Conservation (phyloP, 1,140 invertebrate genomes). For the Spodoptera frugiperda region DNA sequence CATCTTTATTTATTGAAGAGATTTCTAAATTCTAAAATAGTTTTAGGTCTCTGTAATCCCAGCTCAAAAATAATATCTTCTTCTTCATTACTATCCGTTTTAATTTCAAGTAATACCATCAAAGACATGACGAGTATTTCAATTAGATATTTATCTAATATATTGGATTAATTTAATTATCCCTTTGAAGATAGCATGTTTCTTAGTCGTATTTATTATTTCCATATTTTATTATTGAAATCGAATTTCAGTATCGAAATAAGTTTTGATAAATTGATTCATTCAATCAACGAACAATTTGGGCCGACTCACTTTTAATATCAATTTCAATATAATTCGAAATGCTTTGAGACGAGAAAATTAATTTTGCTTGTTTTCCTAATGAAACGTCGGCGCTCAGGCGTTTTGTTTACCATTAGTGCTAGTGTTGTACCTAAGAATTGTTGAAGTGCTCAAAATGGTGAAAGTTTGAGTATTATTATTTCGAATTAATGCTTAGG, state of each 20-base stretch:
- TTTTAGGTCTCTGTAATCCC: background rate
- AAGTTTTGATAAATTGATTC: slow-evolving; percentile 48
- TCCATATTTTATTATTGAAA: slow-evolving; percentile 39
- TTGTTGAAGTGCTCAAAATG: slow-evolving; percentile 14
- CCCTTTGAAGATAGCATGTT: slow-evolving; percentile 18
- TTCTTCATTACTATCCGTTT: background rate
- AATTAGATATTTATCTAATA: slow-evolving; percentile 36
- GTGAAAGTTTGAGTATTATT: slow-evolving; percentile 4
- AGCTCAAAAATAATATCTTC: no score
- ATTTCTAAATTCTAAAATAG: slow-evolving; percentile 1
- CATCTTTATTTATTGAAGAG: slow-evolving; percentile 1
- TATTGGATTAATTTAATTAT: slow-evolving; percentile 49
- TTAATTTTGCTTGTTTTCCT: slow-evolving; percentile 41
- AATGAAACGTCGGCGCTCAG: slow-evolving; percentile 27
- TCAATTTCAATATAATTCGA: slow-evolving; percentile 35
- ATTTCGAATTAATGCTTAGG: slow-evolving; percentile 7
- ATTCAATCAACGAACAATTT: slow-evolving; percentile 40
- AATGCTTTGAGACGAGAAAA: slow-evolving; percentile 33
- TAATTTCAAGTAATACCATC: slow-evolving; percentile 8
- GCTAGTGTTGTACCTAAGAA: slow-evolving; percentile 2
- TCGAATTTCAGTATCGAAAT: slow-evolving; percentile 49
- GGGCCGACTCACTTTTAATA: slow-evolving; percentile 36
- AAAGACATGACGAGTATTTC: slow-evolving; percentile 43
- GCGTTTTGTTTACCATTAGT: slow-evolving; percentile 31
- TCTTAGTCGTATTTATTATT: slow-evolving; percentile 40